Evolutionary conservation across 2,797 vertebrate genomes (phyloP), one percentile per base, ranked within the genome.

Genomic region (Chelidonichthys spinosus): DNA sequence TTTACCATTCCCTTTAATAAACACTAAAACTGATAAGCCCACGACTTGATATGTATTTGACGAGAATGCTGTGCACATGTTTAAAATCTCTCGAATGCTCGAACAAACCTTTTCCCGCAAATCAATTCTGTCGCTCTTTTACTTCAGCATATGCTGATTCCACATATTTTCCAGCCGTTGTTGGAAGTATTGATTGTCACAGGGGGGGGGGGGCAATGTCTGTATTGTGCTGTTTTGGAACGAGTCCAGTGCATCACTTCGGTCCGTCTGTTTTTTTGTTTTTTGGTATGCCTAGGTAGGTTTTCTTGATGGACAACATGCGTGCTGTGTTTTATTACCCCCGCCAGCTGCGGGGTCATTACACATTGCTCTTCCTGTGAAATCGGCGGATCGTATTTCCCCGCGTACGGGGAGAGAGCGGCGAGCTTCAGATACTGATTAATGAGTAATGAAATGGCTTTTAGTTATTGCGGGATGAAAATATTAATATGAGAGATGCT

Each of bases 361-460:
- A 87, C 80, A 67, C 85, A 75, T 86, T 60, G 49, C 74, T 88
- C 87, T 90, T 79, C 74, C 82, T 76, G 78, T 73, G 74, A 87
- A 91, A 90, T 85, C 69, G 6, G 11, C 42, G 77, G 85, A 88
- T 92, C 90, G 82, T 90, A 92, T 93, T 91, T 92, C 90, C 55
- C 46, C 69, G 86, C 85, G 85, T 85, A 69, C 82, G 75, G 78
- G 72, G 79, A 87, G 77, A 81, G 69, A 36, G 81, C 37, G 15
- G 81, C 25, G 25, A 25, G 25, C 83, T 85, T 83, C 79, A 87
- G 76, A 85, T 84, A 68, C 90, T 93, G 89, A 93, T 92, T 90
- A 93, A 93, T 93, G 91, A 91, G 83, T 90, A 91, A 91, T 89
- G 87, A 91, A 93, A 93, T 89, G 85, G 85, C 89, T 92, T 91